Evolutionary conservation across 2,113 vertebrate genomes (phyloP), one percentile per base, ranked within the genome.

Genomic region (Malurus cyaneus): DNA sequence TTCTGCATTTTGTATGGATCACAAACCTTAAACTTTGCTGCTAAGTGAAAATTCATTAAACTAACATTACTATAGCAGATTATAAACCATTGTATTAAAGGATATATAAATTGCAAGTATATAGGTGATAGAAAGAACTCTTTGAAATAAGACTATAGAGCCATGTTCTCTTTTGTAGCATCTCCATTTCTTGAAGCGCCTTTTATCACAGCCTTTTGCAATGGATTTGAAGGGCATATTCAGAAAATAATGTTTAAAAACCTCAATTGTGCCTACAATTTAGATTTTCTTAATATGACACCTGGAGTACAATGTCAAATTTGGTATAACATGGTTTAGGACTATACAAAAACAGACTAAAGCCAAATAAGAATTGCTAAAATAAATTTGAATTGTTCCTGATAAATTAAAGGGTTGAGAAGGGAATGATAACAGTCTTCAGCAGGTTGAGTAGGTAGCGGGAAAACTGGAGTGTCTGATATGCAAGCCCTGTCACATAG

Each of bases 161-260:
- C 10, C 5, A 14, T 13, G 4, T 16, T 60, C 14, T 49, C 42
- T 80, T 76, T 66, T 0, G 0, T 29, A 18, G 14, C 18, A 56
- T 36, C 26, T 84, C 8, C 4, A 8, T 57, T 80, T 76, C 47
- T 61, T 66, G n/a, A 66, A 71, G 5, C 26, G 12, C 9, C 8
- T 81, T 53, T 89, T 81, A 28, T 53, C 4, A 13, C 6, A 52
- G 16, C 3, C 21, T 25, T 93, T 84, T 88, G 23, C 19, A 79
- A 54, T 19, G 13, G 8, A 39, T 80, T 36, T 66, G 29, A 65
- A 56, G 10, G 11, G 17, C 14, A 29, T 50, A 41, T 34, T 83
- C 32, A 90, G 34, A 56, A 80, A 80, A 44, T n/a, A 18, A 20
- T 67, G 66, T 24, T 66, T 47, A 28, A 70, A n/a, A 49, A 41